A percentile compares a stretch with the other conserved stretches of the same genome.
These are phyloP conservation scores for Bubo blakistoni DNA, from an alignment of 2,113 vertebrate species.

Conservation along the genomic window DNA sequence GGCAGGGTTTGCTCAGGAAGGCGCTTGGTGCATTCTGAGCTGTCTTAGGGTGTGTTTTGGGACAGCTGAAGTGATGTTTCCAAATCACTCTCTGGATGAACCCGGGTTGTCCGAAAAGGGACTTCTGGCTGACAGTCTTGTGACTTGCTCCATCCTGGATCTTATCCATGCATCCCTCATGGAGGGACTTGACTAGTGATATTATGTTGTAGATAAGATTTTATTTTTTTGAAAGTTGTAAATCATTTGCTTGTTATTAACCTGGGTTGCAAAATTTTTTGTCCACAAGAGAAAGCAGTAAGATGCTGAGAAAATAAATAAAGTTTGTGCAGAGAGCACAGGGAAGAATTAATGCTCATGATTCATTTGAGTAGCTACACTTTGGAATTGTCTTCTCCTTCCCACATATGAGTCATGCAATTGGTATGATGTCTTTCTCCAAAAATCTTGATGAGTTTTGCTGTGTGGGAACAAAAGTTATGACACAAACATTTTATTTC, in stretches of 20 bases:
- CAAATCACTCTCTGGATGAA: neutral
- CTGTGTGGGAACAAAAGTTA: neutral
- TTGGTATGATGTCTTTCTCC: neutral
- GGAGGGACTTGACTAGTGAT: neutral
- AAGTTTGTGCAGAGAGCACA: neutral
- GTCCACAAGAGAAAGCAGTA: neutral
- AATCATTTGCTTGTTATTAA: neutral
- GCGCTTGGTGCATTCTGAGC: neutral
- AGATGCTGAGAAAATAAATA: neutral
- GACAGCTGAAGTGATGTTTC: neutral
- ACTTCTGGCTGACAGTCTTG: neutral
- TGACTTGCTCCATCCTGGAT: neutral
- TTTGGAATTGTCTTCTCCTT: neutral
- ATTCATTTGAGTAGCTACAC: neutral
- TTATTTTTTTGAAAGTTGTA: too few species aligned
- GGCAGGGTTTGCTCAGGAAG: neutral
- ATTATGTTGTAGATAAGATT: neutral
- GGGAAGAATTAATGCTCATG: neutral
- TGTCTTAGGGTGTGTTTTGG: rapidly evolving
- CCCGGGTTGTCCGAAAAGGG: neutral
- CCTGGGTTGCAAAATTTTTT: neutral
- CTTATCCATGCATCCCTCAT: neutral
- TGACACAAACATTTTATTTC: neutral
- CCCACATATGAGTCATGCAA: neutral
- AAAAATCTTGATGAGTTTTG: neutral